Evolutionary conservation across 2,113 vertebrate species (phyloP), one percentile per base, ranked within the genome.

Genomic region (Epinephelus lanceolatus): DNA sequence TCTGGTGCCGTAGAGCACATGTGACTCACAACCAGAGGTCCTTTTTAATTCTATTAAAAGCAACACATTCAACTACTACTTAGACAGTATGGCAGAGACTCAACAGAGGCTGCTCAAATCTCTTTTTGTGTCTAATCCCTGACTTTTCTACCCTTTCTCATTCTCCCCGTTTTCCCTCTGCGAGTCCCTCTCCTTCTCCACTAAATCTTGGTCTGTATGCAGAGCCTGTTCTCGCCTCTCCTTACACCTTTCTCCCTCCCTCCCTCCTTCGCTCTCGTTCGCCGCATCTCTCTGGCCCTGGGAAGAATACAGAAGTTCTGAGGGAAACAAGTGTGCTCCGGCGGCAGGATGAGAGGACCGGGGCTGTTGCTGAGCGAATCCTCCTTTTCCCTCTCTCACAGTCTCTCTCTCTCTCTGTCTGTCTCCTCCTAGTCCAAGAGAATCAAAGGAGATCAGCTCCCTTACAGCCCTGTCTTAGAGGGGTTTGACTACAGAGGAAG

Each of bases 381-480:
- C 77, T 81, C 40, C 21, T 7, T 75, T 81, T 79, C 78, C 73
- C 71, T 65, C 55, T 67, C 81, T 55, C 71, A 11, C 18, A 52
- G 23, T 63, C 78, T 56, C 49, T 70, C 27, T 70, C 27, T 27
- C 55, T 33, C 18, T 67, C 57, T 60, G 25, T 86, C 78, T 87
- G 71, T 71, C 85, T 93, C 85, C 83, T 89, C 79, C 76, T 63
- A 83, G 90, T 89, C 90, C 75, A 30, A 42, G 71, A 87, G 85
- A 91, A 87, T 94, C 92, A 89, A 89, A 91, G 86, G 83, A 90
- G 88, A 92, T 94, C 92, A 90, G 78, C 60, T 86, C 37, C 71
- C 56, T 78, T 72, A 76, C 78, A 91, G 89, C 87, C 75, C 81
- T 78, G 90, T 87, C 86, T 91, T 93, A 88, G 76, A 83, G 71